Evolutionary conservation across 2,797 vertebrate species (phyloP).

Genomic region (Cygnus olor): DNA sequence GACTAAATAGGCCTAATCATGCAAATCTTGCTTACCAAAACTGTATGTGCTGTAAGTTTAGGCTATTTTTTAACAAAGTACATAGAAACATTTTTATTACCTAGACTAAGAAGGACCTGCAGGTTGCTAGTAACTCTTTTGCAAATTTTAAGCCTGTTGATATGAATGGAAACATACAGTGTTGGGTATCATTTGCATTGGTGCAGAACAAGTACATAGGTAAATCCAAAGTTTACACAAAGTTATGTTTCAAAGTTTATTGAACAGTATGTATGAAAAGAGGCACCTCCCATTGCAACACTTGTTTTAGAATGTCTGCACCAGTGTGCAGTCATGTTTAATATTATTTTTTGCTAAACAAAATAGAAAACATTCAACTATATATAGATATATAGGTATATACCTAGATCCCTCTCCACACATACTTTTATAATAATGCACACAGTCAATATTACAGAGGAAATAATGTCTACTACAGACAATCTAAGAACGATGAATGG

Average conservation of each 20-base stretch:
- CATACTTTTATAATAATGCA: neutral
- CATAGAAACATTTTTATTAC: neutral
- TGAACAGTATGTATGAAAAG: neutral
- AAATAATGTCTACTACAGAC: neutral
- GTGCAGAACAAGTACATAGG: neutral
- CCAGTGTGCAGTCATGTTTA: neutral
- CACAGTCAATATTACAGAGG: neutral
- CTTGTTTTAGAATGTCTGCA: neutral
- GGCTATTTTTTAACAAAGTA: neutral
- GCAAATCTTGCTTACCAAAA: constrained; percentile 4
- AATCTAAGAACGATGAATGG: neutral
- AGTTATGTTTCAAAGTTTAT: neutral
- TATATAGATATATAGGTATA: neutral
- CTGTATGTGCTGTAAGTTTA: constrained; percentile 14
- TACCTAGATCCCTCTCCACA: neutral
- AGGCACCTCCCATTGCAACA: neutral
- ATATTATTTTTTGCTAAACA: neutral
- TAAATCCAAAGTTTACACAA: neutral
- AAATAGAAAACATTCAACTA: neutral
- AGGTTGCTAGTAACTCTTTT: neutral
- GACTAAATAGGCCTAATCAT: neutral
- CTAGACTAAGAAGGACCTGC: neutral
- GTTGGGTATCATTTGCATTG: neutral
- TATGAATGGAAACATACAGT: neutral
- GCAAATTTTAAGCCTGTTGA: neutral